Conservation (phyloP, 2,113 vertebrate genomes). For the Stigmatopora argus region DNA sequence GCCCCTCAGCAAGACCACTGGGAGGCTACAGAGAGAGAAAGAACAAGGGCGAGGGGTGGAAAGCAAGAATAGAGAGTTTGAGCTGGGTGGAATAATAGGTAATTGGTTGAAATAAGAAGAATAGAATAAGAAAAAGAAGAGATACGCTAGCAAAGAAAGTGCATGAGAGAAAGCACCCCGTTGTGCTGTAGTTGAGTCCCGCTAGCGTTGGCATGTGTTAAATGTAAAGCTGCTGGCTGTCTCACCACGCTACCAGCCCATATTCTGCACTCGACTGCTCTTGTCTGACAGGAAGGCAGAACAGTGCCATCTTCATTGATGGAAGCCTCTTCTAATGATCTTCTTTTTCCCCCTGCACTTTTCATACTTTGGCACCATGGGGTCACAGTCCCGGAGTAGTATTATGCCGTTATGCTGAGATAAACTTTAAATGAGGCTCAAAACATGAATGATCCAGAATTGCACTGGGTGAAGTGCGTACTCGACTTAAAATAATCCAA, state of each 20-base stretch:
- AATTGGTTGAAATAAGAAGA: conserved; percentile 32
- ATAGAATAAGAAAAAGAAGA: conserved; percentile 27
- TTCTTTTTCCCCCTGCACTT: neutral
- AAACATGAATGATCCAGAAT: neutral
- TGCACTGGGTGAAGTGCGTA: neutral
- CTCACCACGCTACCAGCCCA: conserved; percentile 65
- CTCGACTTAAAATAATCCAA: neutral
- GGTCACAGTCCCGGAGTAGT: conserved; percentile 1
- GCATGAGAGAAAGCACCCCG: conserved; percentile 56
- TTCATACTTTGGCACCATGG: neutral
- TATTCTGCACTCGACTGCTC: conserved; percentile 63
- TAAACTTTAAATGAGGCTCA: neutral
- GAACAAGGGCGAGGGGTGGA: conserved; percentile 18
- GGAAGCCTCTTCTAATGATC: conserved; percentile 21
- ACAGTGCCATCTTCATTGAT: conserved; percentile 5
- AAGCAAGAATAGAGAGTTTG: neutral
- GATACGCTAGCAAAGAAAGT: conserved; percentile 31
- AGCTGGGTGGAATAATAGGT: conserved; percentile 20
- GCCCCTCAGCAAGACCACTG: conserved; percentile 70
- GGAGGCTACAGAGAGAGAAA: conserved; percentile 50
- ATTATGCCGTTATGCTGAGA: neutral
- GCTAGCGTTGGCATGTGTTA: conserved; percentile 69
- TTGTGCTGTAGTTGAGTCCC: conserved; percentile 57
- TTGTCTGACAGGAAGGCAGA: conserved; percentile 51
- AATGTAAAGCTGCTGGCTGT: conserved; percentile 70